Conservation (phyloP, 2,888 invertebrate species). For the Amitus sp. region DNA sequence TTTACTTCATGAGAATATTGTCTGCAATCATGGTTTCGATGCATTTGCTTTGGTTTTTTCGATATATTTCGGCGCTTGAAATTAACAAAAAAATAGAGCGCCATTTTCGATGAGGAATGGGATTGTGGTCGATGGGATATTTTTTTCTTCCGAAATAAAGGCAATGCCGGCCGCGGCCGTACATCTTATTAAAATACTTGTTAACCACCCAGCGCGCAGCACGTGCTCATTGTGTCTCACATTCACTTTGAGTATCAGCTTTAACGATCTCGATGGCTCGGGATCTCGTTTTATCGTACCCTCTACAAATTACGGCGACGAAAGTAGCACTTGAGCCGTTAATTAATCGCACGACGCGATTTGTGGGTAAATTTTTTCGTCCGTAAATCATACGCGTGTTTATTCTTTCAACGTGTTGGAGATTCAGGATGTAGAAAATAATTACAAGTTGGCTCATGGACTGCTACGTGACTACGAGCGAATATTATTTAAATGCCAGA, state of each 20-base stretch:
- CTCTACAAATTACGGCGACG: slow-evolving; percentile 8
- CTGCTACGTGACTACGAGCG: slow-evolving; percentile 46
- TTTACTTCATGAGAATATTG: too few species aligned
- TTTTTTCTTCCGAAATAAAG: too few species aligned
- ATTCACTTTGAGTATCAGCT: slow-evolving; percentile 46
- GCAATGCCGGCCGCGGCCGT: slow-evolving; percentile 48
- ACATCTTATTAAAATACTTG: slow-evolving; percentile 54
- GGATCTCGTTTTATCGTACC: slow-evolving; percentile 18
- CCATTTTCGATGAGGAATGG: too few species aligned
- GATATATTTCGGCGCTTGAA: too few species aligned
- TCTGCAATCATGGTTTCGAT: too few species aligned
- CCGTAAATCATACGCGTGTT: background rate
- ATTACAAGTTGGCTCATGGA: slow-evolving; percentile 33
- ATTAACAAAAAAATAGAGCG: too few species aligned
- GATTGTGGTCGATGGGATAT: too few species aligned
- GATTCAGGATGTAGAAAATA: slow-evolving; percentile 21
- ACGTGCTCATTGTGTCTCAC: slow-evolving; percentile 47
- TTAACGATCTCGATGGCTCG: slow-evolving; percentile 48
- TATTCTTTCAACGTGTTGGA: background rate
- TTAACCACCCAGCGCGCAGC: slow-evolving; percentile 56
- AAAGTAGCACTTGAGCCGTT: background rate
- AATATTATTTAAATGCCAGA: slow-evolving; percentile 47
- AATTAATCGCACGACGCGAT: background rate
- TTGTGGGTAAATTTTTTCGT: background rate
- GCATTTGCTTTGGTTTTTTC: too few species aligned